These are phyloP conservation scores for Sinocyclocheilus anophthalmus DNA, from an alignment of 2,113 vertebrate genomes.

Conservation along the genomic window DNA sequence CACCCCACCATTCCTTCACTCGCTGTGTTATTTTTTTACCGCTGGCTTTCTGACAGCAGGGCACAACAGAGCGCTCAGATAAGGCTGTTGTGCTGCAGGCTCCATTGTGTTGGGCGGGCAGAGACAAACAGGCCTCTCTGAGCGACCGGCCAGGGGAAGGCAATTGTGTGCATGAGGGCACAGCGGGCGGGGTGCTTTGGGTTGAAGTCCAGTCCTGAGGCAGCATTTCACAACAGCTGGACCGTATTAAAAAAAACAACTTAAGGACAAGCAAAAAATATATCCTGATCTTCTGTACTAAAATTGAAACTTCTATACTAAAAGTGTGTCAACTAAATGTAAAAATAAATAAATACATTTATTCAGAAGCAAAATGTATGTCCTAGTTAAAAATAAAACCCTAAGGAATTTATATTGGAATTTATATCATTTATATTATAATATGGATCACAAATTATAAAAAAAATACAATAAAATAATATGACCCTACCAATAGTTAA, in stretches of 20 bases:
- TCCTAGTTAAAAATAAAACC: no score
- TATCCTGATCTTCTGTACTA: neutral
- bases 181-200: conserved; percentile 13
- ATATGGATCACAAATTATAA: no score
- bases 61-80: conserved; percentile 29
- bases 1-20: conserved; percentile 63
- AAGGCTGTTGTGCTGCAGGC: conserved; percentile 37
- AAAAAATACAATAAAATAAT: neutral
- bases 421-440: no score
- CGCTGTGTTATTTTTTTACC: conserved; percentile 30
- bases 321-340: neutral
- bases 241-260: conserved; percentile 40
- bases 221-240: conserved; percentile 42
- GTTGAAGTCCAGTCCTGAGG: conserved; percentile 56
- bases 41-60: conserved; percentile 28
- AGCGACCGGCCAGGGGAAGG: neutral
- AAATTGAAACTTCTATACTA: neutral
- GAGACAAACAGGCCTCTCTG: conserved; percentile 20
- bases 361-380: neutral
- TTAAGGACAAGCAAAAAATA: conserved; percentile 5
- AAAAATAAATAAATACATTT: neutral
- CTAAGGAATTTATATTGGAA: no score
- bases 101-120: conserved; percentile 37
- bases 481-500: neutral
- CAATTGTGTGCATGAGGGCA: conserved; percentile 41